Evolutionary conservation across 2,888 invertebrate species (phyloP).

Genomic region (Lepidocyrtinus sp.): DNA sequence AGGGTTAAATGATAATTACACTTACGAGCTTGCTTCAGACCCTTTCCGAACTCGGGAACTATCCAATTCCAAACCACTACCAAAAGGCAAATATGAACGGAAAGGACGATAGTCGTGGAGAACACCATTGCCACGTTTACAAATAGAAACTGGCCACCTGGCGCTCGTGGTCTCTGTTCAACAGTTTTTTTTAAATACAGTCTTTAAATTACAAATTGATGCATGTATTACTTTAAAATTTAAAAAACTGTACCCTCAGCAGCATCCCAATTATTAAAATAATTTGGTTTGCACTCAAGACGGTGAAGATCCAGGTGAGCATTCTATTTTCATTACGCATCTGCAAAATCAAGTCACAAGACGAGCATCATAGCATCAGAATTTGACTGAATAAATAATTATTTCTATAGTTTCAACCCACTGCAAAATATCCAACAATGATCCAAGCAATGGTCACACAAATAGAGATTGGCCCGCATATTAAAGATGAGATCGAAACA

Average conservation of each 20-base stretch:
- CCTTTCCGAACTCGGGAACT: constrained; percentile 47
- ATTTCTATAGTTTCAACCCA: constrained; percentile 18
- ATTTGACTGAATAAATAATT: background rate
- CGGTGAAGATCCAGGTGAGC: constrained; percentile 58
- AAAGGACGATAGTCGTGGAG: constrained; percentile 37
- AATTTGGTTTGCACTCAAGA: constrained; percentile 58
- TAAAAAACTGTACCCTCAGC: constrained; percentile 46
- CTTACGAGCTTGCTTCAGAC: constrained; percentile 34
- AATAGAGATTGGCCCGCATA: constrained; percentile 59
- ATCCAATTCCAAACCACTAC: constrained; percentile 59
- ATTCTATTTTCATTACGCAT: constrained; percentile 58
- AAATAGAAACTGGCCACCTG: constrained; percentile 45
- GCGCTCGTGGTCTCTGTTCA: constrained; percentile 52
- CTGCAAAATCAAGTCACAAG: constrained; percentile 31
- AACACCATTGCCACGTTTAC: constrained; percentile 57
- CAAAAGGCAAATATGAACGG: constrained; percentile 59
- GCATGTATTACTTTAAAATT: background rate
- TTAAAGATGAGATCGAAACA: constrained; percentile 59
- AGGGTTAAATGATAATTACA: no score
- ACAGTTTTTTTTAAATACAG: constrained; percentile 3
- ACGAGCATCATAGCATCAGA: constrained; percentile 6
- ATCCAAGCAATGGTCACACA: constrained; percentile 47
- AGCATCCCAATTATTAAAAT: constrained; percentile 57
- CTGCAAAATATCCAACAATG: constrained; percentile 61
- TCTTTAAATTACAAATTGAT: background rate